These are phyloP conservation scores for Dinothrombium tinctorium DNA, from an alignment of 1,140 invertebrate species.

Conservation along the genomic window DNA sequence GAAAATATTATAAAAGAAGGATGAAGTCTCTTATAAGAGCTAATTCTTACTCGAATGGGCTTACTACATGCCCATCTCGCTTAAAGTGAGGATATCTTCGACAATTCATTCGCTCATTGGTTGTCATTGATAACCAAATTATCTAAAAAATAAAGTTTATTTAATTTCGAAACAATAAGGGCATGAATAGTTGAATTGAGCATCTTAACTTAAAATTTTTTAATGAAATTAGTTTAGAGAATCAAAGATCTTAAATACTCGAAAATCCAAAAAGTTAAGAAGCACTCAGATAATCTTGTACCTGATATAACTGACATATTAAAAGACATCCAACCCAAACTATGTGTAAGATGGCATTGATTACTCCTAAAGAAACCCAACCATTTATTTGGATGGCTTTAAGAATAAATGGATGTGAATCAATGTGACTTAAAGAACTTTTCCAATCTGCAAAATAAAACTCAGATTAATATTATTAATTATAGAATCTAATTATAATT, in stretches of 20 bases:
- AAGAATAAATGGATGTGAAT: conserved; percentile 14
- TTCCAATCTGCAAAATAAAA: conserved; percentile 11
- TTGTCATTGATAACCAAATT: conserved; percentile 77
- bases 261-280: not conserved
- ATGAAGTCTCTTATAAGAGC: conserved; percentile 1
- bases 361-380: conserved; percentile 68
- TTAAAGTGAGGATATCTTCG: conserved; percentile 70
- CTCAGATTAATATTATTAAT: conserved; percentile 11
- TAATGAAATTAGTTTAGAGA: too few species aligned
- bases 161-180: too few species aligned
- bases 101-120: conserved; percentile 88
- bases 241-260: too few species aligned
- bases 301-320: conserved; percentile 82
- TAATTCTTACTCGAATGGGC: conserved; percentile 23
- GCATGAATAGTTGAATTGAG: too few species aligned
- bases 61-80: conserved; percentile 16
- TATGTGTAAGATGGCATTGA: conserved; percentile 57
- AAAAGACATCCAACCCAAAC: conserved; percentile 70
- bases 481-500: not conserved
- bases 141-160: conserved; percentile 34
- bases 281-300: conserved; percentile 19
- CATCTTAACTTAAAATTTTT: too few species aligned
- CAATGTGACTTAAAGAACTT: not conserved
- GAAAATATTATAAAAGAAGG: conserved; percentile 9
- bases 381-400: conserved; percentile 22